Base-by-base conservation (phyloP, 2,888 invertebrate genomes). In the Parthenolecanium corni region DNA sequence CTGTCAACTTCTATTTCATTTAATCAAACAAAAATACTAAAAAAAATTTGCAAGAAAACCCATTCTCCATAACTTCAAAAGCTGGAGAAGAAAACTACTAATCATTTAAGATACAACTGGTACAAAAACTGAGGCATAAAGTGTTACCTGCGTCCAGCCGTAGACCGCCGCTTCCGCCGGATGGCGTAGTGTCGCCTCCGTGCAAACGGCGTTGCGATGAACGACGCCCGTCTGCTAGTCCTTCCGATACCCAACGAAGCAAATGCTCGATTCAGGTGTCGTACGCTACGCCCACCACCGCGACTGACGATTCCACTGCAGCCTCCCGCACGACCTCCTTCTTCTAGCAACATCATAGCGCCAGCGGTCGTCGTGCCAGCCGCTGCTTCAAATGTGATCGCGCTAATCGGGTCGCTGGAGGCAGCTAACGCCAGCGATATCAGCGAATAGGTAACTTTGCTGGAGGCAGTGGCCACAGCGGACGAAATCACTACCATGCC, bases 371-470 rank as follows among this genome's bases (percentile, higher is more conserved):
- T n/a, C 5, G 18, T n/a, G 21, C 9, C 38, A 12, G n/a, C 6
- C 21, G 16, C 18, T 6, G 24, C 25, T 3, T 21, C 31, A n/a
- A 18, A 5, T 20, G 52, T 31, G n/a, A 18, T 18, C 16, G 44
- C 18, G 16, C 16, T 42, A 18, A 25, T 6, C 56, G 56, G 24
- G n/a, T 56, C 46, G 42, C 56, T 44, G 9, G 46, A 24, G 18
- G 46, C 25, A 12, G 56, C 56, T 44, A 56, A 14, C 23, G 56
- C 56, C 24, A 56, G 25, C 24, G 56, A 56, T 25, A 56, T 56
- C 56, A 56, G 42, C 46, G 56, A 56, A 42, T 46, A 56, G 46
- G 44, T 56, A n/a, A 56, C 56, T 56, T 56, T 56, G 42, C 56
- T 25, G 31, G 56, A 56, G 56, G 56, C 56, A 42, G 44, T 31